Evolutionary conservation across 1,140 invertebrate genomes (phyloP).

Genomic region (Mylabris phalerata): DNA sequence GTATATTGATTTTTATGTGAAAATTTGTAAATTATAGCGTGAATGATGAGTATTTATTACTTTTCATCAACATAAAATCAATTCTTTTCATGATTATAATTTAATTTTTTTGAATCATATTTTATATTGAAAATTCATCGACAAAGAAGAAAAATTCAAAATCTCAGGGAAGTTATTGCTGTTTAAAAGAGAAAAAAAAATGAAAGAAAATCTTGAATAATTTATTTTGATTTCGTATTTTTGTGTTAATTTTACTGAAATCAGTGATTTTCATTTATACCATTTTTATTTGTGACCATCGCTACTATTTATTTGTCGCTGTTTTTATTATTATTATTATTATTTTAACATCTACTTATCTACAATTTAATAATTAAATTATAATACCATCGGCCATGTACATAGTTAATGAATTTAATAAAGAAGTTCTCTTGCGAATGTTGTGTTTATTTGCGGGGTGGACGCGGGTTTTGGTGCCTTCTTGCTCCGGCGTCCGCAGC

Average conservation of each 20-base stretch:
- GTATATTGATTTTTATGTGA: conserved; percentile 29
- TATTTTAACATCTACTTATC: conserved; percentile 1
- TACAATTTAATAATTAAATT: no score
- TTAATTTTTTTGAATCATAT: no score
- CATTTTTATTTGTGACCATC: not conserved
- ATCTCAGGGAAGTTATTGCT: not conserved
- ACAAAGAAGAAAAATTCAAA: no score
- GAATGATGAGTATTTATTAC: conserved; percentile 13
- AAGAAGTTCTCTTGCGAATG: conserved; percentile 44
- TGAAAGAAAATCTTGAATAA: no score
- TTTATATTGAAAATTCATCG: no score
- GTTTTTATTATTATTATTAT: conserved; percentile 7
- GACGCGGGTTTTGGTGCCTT: conserved; percentile 44
- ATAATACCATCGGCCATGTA: conserved; percentile 20
- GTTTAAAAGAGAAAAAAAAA: not conserved
- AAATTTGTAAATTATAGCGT: conserved; percentile 38
- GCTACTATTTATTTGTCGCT: not conserved
- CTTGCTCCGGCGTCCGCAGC: conserved; percentile 41
- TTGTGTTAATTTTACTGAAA: not conserved
- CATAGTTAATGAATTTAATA: conserved; percentile 33
- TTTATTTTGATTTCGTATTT: no score
- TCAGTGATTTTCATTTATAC: not conserved
- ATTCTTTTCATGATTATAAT: conserved; percentile 1
- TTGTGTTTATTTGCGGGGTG: conserved; percentile 38
- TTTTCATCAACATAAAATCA: not conserved